Percentiles rank a stretch among this genome's conserved stretches.
phyloP scores from a whole-genome alignment of 1,140 invertebrate genomes.

The Papilio helenus region DNA sequence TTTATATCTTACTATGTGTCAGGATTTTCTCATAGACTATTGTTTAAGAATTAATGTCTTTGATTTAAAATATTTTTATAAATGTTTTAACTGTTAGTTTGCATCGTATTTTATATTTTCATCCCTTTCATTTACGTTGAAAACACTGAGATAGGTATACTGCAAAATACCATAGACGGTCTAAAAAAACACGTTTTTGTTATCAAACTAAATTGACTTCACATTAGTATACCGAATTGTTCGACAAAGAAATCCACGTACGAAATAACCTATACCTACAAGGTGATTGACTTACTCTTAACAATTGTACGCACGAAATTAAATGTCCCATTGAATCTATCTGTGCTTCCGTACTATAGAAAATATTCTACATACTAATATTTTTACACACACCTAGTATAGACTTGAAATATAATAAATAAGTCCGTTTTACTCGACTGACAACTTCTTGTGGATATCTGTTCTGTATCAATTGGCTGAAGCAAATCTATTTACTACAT shows the following conservation, averaged over 20 bases:
- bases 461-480: too few relatives aligned
- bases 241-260: not conserved
- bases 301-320: not conserved
- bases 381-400: too few relatives aligned
- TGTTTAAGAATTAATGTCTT: not conserved
- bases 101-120: not conserved
- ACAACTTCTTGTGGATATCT: too few relatives aligned
- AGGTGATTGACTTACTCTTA: not conserved
- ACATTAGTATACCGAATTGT: constrained; percentile 11
- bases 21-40: constrained; percentile 7
- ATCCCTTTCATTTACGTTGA: not conserved
- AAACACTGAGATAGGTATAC: not conserved
- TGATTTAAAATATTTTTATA: not conserved
- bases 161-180: not conserved
- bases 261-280: not conserved
- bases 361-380: too few relatives aligned
- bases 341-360: too few relatives aligned
- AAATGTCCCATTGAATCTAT: not conserved
- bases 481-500: too few relatives aligned
- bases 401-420: too few relatives aligned
- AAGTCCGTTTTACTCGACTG: too few relatives aligned
- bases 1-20: not conserved
- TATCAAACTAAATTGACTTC: not conserved
- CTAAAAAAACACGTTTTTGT: constrained; percentile 4
- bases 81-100: not conserved